These are phyloP conservation scores for Eulemur coronatus DNA, from an alignment of 2,797 vertebrate species.

Conservation along the genomic window DNA sequence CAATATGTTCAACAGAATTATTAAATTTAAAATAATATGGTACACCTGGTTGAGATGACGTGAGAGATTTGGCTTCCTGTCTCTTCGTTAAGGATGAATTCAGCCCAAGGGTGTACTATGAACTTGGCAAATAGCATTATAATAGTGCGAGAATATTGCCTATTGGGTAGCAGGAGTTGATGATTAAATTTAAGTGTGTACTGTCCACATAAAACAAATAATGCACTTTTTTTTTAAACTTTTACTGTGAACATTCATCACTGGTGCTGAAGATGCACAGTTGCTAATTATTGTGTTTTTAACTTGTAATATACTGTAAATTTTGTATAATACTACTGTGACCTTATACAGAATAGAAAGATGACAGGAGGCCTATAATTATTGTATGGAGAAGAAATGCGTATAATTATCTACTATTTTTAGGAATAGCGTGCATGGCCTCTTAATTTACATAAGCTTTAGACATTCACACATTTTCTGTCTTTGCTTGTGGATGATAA, in stretches of 20 bases:
- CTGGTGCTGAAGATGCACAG: slow-evolving; percentile 83
- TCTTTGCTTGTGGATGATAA: slow-evolving; percentile 85
- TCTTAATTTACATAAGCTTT: slow-evolving; percentile 90
- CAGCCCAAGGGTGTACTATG: slow-evolving; percentile 89
- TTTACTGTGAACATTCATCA: slow-evolving; percentile 91
- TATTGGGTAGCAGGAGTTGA: slow-evolving; percentile 89
- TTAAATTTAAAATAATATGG: slow-evolving; percentile 78
- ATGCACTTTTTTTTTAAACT: slow-evolving; percentile 59
- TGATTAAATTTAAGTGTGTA: slow-evolving; percentile 91
- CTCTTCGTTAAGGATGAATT: slow-evolving; percentile 92
- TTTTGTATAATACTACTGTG: slow-evolving; percentile 86
- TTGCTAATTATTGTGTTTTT: slow-evolving; percentile 89
- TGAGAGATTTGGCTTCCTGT: slow-evolving; percentile 81
- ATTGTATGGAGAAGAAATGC: slow-evolving; percentile 85
- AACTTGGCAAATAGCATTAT: slow-evolving; percentile 90
- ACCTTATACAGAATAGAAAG: slow-evolving; percentile 85
- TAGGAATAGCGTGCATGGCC: slow-evolving; percentile 83
- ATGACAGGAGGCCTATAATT: slow-evolving; percentile 87
- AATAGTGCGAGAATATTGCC: slow-evolving; percentile 87
- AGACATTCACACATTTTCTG: slow-evolving; percentile 89
- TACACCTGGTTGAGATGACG: slow-evolving; percentile 74
- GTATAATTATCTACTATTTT: slow-evolving; percentile 90
- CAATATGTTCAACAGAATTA: slow-evolving; percentile 78
- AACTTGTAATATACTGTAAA: slow-evolving; percentile 89
- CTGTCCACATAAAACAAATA: slow-evolving; percentile 89